Conservation (phyloP, 2,113 vertebrate species). For the Python bivittatus region DNA sequence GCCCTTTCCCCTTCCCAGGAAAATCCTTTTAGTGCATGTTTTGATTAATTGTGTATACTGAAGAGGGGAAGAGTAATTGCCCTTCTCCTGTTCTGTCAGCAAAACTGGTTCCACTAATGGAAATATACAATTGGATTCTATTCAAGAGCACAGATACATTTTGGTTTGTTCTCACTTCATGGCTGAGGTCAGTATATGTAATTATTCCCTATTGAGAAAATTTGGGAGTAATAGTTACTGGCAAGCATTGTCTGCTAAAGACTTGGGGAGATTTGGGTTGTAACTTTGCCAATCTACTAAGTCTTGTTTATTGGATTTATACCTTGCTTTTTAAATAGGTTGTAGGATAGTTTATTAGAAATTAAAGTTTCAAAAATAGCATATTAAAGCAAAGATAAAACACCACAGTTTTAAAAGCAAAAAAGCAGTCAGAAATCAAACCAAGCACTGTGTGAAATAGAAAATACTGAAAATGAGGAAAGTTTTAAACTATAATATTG, state of each 20-base stretch:
- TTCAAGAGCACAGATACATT: background rate
- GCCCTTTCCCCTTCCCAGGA: background rate
- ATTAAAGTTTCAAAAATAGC: background rate
- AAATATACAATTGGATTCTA: background rate
- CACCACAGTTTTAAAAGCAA: background rate
- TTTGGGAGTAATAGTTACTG: background rate
- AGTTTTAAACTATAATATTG: background rate
- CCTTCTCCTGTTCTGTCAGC: background rate
- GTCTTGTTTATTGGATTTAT: background rate
- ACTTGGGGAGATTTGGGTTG: background rate
- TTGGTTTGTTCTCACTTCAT: background rate
- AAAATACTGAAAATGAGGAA: background rate
- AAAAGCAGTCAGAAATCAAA: background rate
- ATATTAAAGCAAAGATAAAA: background rate
- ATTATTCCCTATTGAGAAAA: background rate
- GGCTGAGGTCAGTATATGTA: background rate
- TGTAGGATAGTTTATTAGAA: background rate
- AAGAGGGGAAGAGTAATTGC: background rate
- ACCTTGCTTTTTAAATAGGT: background rate
- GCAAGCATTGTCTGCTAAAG: background rate
- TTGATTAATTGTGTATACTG: background rate
- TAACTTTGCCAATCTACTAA: background rate
- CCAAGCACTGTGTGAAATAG: background rate
- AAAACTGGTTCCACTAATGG: background rate
- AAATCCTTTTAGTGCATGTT: background rate